These are phyloP conservation scores for Margarornis squamiger DNA, from an alignment of 2,797 vertebrate genomes.

Conservation along the genomic window DNA sequence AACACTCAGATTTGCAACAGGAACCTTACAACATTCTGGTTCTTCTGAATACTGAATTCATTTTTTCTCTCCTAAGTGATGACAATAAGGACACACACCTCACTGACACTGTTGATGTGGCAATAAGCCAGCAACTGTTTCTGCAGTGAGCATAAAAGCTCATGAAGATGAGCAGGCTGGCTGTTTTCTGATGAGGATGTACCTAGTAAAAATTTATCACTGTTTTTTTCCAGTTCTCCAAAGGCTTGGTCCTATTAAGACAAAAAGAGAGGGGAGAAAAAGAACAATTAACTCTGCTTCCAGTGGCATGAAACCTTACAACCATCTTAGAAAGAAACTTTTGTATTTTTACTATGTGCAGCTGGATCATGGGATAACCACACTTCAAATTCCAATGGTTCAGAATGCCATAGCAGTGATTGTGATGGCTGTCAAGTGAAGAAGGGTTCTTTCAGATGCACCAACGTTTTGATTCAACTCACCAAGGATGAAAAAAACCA, in stretches of 20 bases:
- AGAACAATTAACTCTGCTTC: background rate
- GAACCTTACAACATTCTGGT: background rate
- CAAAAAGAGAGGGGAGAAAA: background rate
- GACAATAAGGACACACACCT: slow-evolving; percentile 76
- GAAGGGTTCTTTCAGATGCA: background rate
- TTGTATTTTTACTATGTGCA: background rate
- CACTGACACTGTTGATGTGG: slow-evolving; percentile 90
- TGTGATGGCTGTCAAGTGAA: fast-evolving
- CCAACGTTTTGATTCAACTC: background rate
- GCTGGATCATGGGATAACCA: background rate
- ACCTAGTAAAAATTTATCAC: slow-evolving; percentile 92
- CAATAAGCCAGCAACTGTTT: slow-evolving; percentile 96
- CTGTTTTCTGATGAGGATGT: slow-evolving; percentile 93
- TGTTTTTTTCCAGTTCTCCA: slow-evolving; percentile 97
- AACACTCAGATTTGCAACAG: background rate
- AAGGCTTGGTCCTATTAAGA: slow-evolving; percentile 92
- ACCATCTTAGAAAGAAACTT: background rate
- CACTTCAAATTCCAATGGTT: background rate
- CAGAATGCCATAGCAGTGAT: background rate
- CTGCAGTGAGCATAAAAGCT: slow-evolving; percentile 94
- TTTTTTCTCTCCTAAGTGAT: background rate
- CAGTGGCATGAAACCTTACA: background rate
- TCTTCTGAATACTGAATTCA: background rate
- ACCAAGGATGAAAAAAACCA: background rate
- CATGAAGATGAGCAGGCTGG: slow-evolving; percentile 96